Evolutionary conservation across 2,797 vertebrate species (phyloP).

Genomic region (Agapornis canus): DNA sequence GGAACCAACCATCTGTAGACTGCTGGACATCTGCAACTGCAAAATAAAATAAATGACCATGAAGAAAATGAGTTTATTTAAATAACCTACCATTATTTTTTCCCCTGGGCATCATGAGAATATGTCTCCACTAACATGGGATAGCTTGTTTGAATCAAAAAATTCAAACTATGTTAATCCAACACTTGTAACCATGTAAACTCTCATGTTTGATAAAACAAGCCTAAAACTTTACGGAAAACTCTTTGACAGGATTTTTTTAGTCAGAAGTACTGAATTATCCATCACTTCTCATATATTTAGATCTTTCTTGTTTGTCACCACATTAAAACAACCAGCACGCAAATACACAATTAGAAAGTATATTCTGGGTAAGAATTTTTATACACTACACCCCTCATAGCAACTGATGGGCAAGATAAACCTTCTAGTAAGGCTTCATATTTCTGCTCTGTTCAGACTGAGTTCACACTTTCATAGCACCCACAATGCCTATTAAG

Average conservation of each 20-base stretch:
- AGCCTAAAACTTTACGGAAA: neutral
- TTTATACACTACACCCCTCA: neutral
- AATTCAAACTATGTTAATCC: neutral
- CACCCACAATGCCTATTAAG: neutral
- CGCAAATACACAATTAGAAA: neutral
- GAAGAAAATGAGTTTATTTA: neutral
- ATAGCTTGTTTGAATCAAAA: neutral
- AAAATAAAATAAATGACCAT: neutral
- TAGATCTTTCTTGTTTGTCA: neutral
- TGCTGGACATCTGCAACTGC: neutral
- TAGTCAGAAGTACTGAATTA: neutral
- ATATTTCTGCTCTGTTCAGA: neutral
- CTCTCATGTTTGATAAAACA: neutral
- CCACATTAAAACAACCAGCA: neutral
- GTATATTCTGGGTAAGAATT: neutral
- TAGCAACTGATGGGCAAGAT: neutral
- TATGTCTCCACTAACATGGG: neutral
- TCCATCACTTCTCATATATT: neutral
- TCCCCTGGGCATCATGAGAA: neutral
- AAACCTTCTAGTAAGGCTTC: neutral
- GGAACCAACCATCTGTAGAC: neutral
- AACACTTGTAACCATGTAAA: neutral
- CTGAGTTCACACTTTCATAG: neutral
- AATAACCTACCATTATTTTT: neutral
- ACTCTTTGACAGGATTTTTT: neutral